These are phyloP conservation scores for Leucophora obtusa DNA, from an alignment of 2,888 invertebrate species.

Conservation along the genomic window DNA sequence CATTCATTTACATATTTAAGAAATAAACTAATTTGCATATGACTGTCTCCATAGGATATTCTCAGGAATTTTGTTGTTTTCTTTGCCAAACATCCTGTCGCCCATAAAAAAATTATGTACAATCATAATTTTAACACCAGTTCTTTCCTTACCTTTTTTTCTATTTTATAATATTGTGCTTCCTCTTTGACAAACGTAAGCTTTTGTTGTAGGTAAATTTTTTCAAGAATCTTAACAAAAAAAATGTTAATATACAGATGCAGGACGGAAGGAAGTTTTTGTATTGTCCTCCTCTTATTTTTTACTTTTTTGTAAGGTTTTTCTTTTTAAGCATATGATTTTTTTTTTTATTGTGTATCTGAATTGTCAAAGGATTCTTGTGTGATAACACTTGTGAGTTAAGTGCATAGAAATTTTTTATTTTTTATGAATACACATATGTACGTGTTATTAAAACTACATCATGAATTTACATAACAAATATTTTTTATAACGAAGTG, in stretches of 20 bases:
- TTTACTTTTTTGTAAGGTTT: background rate
- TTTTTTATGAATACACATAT: too few species aligned
- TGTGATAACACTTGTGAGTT: slow-evolving; percentile 38
- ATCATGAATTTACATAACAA: slow-evolving; percentile 39
- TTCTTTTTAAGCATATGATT: slow-evolving; percentile 9
- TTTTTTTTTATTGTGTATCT: slow-evolving; percentile 10
- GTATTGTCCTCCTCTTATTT: slow-evolving; percentile 28
- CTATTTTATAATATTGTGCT: slow-evolving; percentile 19
- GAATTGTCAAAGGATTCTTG: slow-evolving; percentile 39
- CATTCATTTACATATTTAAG: slow-evolving; percentile 32
- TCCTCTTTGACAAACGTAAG: slow-evolving; percentile 31
- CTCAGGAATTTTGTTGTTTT: slow-evolving; percentile 15
- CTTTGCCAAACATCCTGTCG: slow-evolving; percentile 43
- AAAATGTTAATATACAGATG: slow-evolving; percentile 32
- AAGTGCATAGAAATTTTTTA: slow-evolving; percentile 27
- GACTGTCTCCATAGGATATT: slow-evolving; percentile 56
- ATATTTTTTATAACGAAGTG: background rate
- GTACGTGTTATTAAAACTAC: slow-evolving; percentile 46
- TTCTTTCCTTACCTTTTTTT: slow-evolving; percentile 16
- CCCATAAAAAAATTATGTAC: slow-evolving; percentile 32
- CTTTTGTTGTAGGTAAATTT: slow-evolving; percentile 40
- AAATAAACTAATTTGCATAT: slow-evolving; percentile 59
- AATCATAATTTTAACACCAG: slow-evolving; percentile 53
- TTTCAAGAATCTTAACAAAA: slow-evolving; percentile 7
- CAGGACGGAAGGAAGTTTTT: slow-evolving; percentile 52